Base-by-base conservation (phyloP, 1,140 invertebrate species). In the Drosophila ercepeae region DNA sequence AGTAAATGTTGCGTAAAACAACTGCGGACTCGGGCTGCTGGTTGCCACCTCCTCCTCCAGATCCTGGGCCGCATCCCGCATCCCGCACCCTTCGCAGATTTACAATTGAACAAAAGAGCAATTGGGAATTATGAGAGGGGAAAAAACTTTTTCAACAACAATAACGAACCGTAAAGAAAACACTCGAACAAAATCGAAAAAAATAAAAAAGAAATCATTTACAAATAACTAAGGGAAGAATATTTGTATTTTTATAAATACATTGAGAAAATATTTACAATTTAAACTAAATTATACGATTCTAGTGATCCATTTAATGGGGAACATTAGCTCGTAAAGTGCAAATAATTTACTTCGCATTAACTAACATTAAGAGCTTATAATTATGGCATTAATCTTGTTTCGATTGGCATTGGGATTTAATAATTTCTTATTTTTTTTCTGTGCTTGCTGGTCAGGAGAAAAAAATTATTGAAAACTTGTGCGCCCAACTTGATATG, bases 1-100 rank as follows among this genome's bases (percentile, higher is more conserved):
- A 88, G 73, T 59, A 88, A 86, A 86, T 88, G 81, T 84, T 84
- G 81, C 81, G 81, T 84, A 86, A 84, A 84, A 82, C 78, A 84
- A 86, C 72, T 81, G 81, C 50, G 57, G 57, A 78, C 58, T 54
- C 59, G 67, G 61, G 45, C 68, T 48, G 53, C 64, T 61, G 78
- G 39, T 54, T 61, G 34, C 18, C 29, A 29, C 49, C 2, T 19
- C 14, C 21, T 29, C 23, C 25, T 8, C 21, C 70, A 6, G 14
- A n/a, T 23, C 27, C 29, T 4, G 27, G 13, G 9, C n/a, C 16
- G 23, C 4, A 16, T 9, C 21, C 29, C 25, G 5, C 36, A n/a
- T 39, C 23, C 21, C 46, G n/a, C 18, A 18, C 44, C 41, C 49
- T 44, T 34, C 8, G 13, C 63, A 55, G 50, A 59, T 60, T 78